These are phyloP conservation scores for Odocoileus hemionus DNA, from an alignment of 2,113 vertebrate species.

Conservation along the genomic window DNA sequence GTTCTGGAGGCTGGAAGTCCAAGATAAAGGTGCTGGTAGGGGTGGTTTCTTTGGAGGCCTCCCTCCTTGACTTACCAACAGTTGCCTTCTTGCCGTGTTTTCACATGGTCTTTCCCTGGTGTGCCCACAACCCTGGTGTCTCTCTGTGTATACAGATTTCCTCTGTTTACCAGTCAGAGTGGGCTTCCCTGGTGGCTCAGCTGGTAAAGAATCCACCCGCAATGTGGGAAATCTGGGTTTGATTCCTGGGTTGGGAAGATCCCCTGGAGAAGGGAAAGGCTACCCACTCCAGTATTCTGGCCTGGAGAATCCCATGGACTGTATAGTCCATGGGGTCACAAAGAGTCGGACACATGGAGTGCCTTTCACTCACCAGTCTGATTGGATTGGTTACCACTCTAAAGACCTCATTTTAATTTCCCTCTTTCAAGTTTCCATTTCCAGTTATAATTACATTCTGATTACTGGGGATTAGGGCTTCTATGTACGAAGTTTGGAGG, in stretches of 20 bases:
- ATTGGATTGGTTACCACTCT: neutral
- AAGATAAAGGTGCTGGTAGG: neutral
- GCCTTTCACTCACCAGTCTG: neutral
- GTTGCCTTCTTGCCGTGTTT: neutral
- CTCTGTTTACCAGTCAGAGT: neutral
- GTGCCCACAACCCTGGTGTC: too few relatives aligned
- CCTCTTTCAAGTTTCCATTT: neutral
- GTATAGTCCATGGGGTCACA: neutral
- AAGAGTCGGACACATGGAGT: neutral
- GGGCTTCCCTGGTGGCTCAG: neutral
- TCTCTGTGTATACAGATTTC: neutral
- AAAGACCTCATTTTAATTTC: neutral
- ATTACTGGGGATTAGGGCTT: neutral
- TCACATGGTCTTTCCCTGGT: neutral
- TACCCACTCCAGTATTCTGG: neutral
- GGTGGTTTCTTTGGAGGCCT: neutral
- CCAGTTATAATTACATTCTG: neutral
- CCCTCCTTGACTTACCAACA: neutral
- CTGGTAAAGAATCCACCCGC: neutral
- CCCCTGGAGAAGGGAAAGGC: neutral
- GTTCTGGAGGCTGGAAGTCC: neutral
- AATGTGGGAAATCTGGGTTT: neutral
- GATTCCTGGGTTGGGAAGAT: neutral
- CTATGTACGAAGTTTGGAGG: neutral
- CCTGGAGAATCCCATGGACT: neutral